Evolutionary conservation across 2,888 invertebrate species (phyloP), one percentile per base, ranked within the genome.

Genomic region (Heteromurus nitidus): DNA sequence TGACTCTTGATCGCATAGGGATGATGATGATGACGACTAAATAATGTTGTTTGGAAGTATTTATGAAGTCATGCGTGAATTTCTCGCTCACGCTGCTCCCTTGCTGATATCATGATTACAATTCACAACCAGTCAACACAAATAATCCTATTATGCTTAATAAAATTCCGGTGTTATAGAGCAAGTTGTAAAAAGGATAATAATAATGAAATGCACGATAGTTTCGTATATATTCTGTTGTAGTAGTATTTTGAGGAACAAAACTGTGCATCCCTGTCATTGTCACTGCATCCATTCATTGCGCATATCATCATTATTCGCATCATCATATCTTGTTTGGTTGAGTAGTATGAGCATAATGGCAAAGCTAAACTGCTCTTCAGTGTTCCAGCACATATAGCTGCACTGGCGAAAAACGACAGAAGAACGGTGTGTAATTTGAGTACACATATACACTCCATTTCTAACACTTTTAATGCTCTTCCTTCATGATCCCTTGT

Each of bases 21-120:
- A 50, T 7, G 76, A 44, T 30, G 75, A 67, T 55, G 74, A 50
- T 60, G 36, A 67, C 47, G 47, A 67, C 67, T 47, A 64, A 64
- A 64, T 64, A 64, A 64, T 64, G 60, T 60, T 76, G 62, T 62
- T n/a, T 70, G 62, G 60, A 77, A 79, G 70, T 50, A 50, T 70
- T 70, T 79, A 20, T 53, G 70, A 70, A 79, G 77, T 79, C 70
- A 79, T 64, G 77, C 77, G 55, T 79, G 28, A 79, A 79, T 53
- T 70, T 79, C n/a, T 70, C 77, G 47, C 47, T 69, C 58, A 44
- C 44, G 42, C 75, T 75, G 75, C 30, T 67, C 67, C 58, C 67
- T 36, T 18, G 58, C 75, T 75, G 75, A 75, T 75, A 75, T 58
- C 75, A 58, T 58, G 67, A 58, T 50, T 67, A 26, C 65, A 58